Evolutionary conservation across 2,888 invertebrate species (phyloP).

Genomic region (Neoascia interrupta): DNA sequence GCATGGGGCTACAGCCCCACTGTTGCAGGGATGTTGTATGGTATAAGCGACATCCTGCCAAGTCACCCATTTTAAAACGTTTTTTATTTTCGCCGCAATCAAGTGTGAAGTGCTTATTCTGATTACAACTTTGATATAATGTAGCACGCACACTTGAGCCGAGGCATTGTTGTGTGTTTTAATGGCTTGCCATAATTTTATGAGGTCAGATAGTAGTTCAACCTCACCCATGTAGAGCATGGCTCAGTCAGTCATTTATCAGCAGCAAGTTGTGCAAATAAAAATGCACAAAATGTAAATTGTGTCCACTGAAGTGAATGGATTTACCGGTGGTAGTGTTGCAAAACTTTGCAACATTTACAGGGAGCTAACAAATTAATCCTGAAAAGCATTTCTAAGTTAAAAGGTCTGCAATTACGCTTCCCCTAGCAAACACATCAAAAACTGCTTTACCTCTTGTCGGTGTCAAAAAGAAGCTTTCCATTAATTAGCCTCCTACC

Average conservation of each 20-base stretch:
- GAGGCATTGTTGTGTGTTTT: constrained; percentile 18
- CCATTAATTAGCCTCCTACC: constrained; percentile 24
- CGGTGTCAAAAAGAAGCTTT: constrained; percentile 28
- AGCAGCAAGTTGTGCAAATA: constrained; percentile 5
- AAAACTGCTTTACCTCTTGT: constrained; percentile 16
- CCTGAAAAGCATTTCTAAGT: neutral
- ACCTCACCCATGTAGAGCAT: no score
- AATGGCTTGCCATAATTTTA: constrained; percentile 32
- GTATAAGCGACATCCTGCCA: constrained; percentile 25
- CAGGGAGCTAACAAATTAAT: constrained; percentile 8
- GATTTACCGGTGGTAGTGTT: no score
- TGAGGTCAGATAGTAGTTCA: neutral
- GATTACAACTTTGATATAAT: constrained; percentile 50
- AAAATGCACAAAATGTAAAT: neutral
- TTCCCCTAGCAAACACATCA: constrained; percentile 27
- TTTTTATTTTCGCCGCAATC: constrained; percentile 59
- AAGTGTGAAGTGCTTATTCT: constrained; percentile 63
- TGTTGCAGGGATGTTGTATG: neutral
- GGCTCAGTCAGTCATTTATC: no score
- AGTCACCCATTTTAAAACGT: constrained; percentile 59
- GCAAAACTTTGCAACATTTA: neutral
- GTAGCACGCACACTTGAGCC: constrained; percentile 29
- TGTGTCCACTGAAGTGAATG: neutral
- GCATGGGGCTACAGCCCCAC: neutral
- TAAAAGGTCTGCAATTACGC: constrained; percentile 6